Evolutionary conservation across 2,113 vertebrate genomes (phyloP).

Genomic region (Hyperoodon ampullatus): DNA sequence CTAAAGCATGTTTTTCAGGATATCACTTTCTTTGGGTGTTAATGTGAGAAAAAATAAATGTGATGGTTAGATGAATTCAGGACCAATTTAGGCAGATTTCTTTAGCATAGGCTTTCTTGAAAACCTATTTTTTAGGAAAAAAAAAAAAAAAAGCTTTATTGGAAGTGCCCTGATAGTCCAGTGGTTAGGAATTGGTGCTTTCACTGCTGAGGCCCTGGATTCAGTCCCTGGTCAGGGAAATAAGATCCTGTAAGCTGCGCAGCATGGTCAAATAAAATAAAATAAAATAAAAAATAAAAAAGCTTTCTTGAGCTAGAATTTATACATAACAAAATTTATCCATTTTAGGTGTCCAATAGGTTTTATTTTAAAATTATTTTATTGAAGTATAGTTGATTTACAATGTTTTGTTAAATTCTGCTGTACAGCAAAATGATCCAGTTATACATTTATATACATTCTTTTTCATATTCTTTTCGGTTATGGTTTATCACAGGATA

Average conservation of each 20-base stretch:
- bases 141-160: not conserved
- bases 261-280: too few relatives aligned
- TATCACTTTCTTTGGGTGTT: not conserved
- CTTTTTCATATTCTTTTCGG: not conserved
- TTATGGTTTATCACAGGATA: not conserved
- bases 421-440: not conserved
- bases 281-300: too few relatives aligned
- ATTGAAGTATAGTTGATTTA: not conserved
- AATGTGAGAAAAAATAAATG: not conserved
- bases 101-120: not conserved
- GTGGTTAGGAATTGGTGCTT: too few relatives aligned
- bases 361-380: not conserved
- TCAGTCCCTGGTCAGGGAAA: too few relatives aligned
- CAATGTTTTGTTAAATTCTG: not conserved
- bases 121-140: not conserved
- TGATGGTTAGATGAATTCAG: not conserved
- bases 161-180: too few relatives aligned
- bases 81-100: not conserved
- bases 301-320: not conserved
- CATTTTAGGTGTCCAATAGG: not conserved
- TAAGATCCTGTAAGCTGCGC: too few relatives aligned
- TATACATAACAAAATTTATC: not conserved
- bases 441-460: not conserved
- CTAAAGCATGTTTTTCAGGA: not conserved
- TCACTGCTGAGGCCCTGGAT: too few relatives aligned